Evolutionary conservation across 2,888 invertebrate genomes (phyloP).

Genomic region (Bedellia somnulentella): DNA sequence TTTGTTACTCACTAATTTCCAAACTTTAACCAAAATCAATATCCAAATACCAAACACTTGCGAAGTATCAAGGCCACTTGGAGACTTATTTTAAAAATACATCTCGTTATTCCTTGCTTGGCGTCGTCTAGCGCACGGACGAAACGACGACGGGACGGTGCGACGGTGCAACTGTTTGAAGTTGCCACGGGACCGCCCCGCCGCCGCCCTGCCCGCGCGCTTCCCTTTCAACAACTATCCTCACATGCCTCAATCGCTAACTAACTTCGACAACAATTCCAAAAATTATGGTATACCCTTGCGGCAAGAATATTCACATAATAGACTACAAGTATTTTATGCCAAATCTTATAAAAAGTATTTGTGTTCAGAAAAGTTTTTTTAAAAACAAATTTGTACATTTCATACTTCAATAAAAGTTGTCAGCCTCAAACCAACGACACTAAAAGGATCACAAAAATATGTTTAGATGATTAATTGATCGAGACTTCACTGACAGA

Average conservation of each 20-base stretch:
- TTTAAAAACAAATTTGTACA: conserved; percentile 56
- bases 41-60: conserved; percentile 51
- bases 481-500: too few species aligned
- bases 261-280: conserved; percentile 41
- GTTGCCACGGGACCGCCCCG: conserved; percentile 14
- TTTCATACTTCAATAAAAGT: conserved; percentile 23
- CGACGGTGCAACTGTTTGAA: too few species aligned
- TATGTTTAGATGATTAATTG: conserved; percentile 1
- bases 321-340: conserved; percentile 30
- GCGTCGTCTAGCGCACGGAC: conserved; percentile 1
- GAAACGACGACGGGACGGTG: not conserved
- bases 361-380: conserved; percentile 25
- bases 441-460: conserved; percentile 12
- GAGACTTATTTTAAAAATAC: conserved; percentile 50
- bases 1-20: conserved; percentile 53
- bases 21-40: conserved; percentile 51
- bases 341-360: conserved; percentile 39
- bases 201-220: conserved; percentile 7
- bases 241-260: conserved; percentile 29
- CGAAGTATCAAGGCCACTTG: conserved; percentile 61
- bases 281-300: conserved; percentile 51
- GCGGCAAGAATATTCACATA: conserved; percentile 44
- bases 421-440: conserved; percentile 14
- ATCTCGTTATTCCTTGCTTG: conserved; percentile 26
- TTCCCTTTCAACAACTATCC: conserved; percentile 18